phyloP scores from a whole-genome alignment of 2,888 invertebrate genomes.

The Hyposoter dolosus region DNA sequence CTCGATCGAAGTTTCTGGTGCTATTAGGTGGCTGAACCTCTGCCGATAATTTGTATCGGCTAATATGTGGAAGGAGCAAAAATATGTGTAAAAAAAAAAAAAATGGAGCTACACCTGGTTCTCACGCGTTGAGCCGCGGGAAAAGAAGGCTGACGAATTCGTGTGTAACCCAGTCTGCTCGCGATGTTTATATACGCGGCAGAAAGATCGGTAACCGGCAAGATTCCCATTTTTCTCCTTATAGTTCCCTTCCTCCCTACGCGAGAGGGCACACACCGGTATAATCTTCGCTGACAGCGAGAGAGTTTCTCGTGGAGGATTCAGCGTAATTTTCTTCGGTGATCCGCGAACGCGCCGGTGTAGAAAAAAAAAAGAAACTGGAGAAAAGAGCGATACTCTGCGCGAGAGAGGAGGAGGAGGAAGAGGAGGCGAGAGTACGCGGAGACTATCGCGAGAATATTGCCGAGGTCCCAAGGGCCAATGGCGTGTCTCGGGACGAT shows the following conservation, averaged over 20 bases:
- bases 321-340: conserved; percentile 70
- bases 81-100: conserved; percentile 20
- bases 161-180: conserved; percentile 63
- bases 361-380: conserved; percentile 44
- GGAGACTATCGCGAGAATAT: conserved; percentile 48
- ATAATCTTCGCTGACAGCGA: conserved; percentile 73
- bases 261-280: conserved; percentile 59
- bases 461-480: conserved; percentile 65
- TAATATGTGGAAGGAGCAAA: conserved; percentile 26
- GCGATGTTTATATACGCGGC: conserved; percentile 54
- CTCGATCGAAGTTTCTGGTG: not conserved
- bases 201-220: conserved; percentile 58
- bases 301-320: conserved; percentile 63
- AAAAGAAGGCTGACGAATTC: conserved; percentile 60
- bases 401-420: conserved; percentile 30
- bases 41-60: conserved; percentile 6
- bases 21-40: not conserved
- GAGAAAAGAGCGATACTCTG: conserved; percentile 13
- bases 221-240: conserved; percentile 29
- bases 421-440: conserved; percentile 38
- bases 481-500: conserved; percentile 72
- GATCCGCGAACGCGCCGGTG: conserved; percentile 67
- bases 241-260: conserved; percentile 20
- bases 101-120: conserved; percentile 68
- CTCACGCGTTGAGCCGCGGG: conserved; percentile 69